A percentile compares a stretch with the other conserved stretches of the same genome.
phyloP scores from a whole-genome alignment of 64 coral and sea anemone genomes.

The Dendrophyllia cribrosa region DNA sequence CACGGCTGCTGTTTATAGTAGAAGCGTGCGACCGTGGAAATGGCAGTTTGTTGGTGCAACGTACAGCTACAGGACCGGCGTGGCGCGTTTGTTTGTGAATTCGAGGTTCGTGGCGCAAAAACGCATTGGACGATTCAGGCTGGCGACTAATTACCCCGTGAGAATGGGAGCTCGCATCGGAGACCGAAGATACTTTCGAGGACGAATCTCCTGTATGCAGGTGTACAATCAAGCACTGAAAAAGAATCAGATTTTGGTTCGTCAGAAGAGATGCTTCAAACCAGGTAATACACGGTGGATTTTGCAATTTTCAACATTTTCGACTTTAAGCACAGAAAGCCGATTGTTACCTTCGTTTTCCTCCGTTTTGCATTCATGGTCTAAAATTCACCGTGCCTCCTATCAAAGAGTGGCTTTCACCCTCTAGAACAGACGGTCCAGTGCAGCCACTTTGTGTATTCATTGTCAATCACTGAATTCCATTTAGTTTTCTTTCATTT shows the following conservation, averaged over 20 bases:
- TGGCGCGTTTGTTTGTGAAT: constrained; percentile 28
- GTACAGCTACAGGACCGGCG: constrained; percentile 17
- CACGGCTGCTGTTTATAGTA: constrained; percentile 13
- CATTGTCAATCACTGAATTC: too few species aligned
- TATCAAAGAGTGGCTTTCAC: too few species aligned
- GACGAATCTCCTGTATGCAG: constrained; percentile 36
- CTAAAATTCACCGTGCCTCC: too few species aligned
- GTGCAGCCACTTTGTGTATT: too few species aligned
- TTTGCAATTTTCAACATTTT: too few species aligned
- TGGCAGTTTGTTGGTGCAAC: constrained; percentile 47
- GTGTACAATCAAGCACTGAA: constrained; percentile 9
- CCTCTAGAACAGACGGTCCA: too few species aligned
- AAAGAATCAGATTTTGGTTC: constrained; percentile 42
- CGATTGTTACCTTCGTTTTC: too few species aligned
- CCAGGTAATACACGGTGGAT: constrained; percentile 5
- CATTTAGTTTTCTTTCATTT: too few species aligned
- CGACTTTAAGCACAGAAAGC: too few species aligned
- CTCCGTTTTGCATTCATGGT: too few species aligned
- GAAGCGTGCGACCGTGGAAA: constrained; percentile 5
- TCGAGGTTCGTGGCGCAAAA: constrained; percentile 6
- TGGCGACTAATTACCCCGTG: constrained; percentile 36
- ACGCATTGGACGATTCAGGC: constrained; percentile 6
- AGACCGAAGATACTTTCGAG: constrained; percentile 18
- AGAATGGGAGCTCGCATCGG: constrained; percentile 26
- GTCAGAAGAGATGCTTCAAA: constrained; percentile 55